Conservation (phyloP, 1,140 invertebrate genomes). For the Reticulitermes speratus region DNA sequence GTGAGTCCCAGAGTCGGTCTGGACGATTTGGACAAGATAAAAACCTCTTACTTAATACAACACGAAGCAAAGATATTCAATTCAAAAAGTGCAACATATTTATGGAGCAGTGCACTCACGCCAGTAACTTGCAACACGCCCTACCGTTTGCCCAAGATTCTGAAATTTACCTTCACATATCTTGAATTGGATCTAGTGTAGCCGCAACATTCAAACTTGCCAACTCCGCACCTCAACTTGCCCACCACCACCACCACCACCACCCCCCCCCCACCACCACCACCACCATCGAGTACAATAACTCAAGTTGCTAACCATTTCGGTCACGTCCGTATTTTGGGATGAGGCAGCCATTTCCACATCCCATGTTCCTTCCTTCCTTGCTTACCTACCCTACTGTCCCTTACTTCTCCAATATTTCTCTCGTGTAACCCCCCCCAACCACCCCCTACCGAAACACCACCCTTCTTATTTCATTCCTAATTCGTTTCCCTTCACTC, state of each 20-base stretch:
- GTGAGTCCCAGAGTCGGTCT: too few species aligned
- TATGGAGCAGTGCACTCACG: too few species aligned
- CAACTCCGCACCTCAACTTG: background rate
- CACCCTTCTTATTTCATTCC: background rate
- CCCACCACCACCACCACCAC: background rate
- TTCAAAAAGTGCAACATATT: too few species aligned
- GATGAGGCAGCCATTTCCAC: background rate
- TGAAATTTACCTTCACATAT: background rate
- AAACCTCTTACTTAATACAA: too few species aligned
- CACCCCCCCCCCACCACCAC: too few species aligned
- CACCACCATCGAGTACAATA: background rate
- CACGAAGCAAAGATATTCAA: too few species aligned
- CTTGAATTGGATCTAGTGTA: background rate
- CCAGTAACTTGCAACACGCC: background rate
- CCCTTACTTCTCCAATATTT: slow-evolving; percentile 18
- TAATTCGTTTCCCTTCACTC: slow-evolving; percentile 18
- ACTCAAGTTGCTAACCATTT: background rate
- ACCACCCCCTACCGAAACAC: too few species aligned
- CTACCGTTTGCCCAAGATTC: background rate
- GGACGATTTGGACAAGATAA: too few species aligned
- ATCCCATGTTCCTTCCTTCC: background rate
- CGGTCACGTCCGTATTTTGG: background rate
- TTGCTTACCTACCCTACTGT: background rate
- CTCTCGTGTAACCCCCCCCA: background rate
- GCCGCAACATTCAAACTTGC: background rate